Evolutionary conservation across 2,797 vertebrate species (phyloP).

Genomic region (Halcyon chelicuti): DNA sequence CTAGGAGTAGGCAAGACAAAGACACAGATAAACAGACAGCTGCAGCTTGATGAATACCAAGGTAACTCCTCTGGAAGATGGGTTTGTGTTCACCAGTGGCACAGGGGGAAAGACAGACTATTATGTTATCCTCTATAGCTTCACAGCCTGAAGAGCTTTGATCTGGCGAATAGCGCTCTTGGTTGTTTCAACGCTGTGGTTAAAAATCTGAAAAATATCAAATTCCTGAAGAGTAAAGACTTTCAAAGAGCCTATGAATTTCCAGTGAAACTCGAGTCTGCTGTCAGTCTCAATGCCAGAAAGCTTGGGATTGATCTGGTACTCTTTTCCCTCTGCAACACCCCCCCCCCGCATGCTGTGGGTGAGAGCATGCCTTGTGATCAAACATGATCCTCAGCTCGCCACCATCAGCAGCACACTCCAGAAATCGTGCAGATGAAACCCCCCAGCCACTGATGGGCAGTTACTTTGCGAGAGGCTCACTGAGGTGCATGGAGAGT

Average conservation of each 20-base stretch:
- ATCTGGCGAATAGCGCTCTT: neutral
- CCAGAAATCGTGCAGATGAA: neutral
- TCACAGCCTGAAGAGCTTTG: neutral
- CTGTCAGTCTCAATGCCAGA: neutral
- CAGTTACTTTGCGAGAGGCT: neutral
- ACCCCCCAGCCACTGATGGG: neutral
- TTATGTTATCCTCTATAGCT: neutral
- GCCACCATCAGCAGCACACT: fast-evolving
- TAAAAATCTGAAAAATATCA: neutral
- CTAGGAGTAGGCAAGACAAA: neutral
- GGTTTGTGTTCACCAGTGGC: neutral
- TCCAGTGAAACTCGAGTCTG: neutral
- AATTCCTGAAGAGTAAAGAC: neutral
- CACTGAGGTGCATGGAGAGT: neutral
- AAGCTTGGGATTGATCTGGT: neutral
- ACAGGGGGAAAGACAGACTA: neutral
- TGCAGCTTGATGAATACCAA: neutral
- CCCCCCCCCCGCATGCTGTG: fast-evolving
- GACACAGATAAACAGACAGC: neutral
- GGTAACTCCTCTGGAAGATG: neutral
- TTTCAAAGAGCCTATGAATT: neutral
- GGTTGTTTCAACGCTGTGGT: neutral
- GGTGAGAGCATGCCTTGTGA: neutral
- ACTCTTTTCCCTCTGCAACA: neutral
- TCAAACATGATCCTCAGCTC: neutral